Conservation (phyloP, 2,113 vertebrate genomes). For the Triplophysa siluroides region DNA sequence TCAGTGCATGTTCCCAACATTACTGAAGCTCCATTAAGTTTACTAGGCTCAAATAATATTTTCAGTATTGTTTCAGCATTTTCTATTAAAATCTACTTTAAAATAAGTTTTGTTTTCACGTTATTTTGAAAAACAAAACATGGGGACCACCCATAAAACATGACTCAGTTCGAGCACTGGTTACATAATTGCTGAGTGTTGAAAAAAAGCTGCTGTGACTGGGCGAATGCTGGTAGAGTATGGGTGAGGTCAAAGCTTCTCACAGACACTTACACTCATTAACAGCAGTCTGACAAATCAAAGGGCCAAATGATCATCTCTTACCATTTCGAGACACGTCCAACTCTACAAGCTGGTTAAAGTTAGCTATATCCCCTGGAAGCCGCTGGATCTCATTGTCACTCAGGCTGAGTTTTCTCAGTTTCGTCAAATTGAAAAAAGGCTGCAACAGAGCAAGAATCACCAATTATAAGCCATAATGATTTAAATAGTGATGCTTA, state of each 20-base stretch:
- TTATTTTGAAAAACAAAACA: too few species aligned
- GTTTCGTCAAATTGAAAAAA: conserved; percentile 94
- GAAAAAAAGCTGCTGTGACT: conserved; percentile 36
- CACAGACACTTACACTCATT: background rate
- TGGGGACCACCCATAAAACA: too few species aligned
- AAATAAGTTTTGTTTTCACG: too few species aligned
- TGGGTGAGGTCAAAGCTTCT: conserved; percentile 1
- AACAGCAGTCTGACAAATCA: background rate
- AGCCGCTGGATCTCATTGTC: conserved; percentile 98
- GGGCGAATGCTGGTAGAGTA: background rate
- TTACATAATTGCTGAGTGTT: conserved; percentile 27
- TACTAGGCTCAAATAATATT: too few species aligned
- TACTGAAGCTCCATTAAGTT: too few species aligned
- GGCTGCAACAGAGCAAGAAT: conserved; percentile 79
- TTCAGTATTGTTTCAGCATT: too few species aligned
- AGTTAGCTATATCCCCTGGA: conserved; percentile 95
- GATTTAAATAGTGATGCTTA: background rate
- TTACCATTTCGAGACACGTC: conserved; percentile 96
- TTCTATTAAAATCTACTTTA: too few species aligned
- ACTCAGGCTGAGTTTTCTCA: conserved; percentile 95
- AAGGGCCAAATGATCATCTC: conserved; percentile 4
- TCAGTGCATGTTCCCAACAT: too few species aligned
- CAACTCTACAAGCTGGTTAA: conserved; percentile 96
- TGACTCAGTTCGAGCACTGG: background rate
- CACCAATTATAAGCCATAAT: too few species aligned